These are phyloP conservation scores for Ploceus nigricollis DNA, from an alignment of 2,113 vertebrate genomes.

Conservation along the genomic window DNA sequence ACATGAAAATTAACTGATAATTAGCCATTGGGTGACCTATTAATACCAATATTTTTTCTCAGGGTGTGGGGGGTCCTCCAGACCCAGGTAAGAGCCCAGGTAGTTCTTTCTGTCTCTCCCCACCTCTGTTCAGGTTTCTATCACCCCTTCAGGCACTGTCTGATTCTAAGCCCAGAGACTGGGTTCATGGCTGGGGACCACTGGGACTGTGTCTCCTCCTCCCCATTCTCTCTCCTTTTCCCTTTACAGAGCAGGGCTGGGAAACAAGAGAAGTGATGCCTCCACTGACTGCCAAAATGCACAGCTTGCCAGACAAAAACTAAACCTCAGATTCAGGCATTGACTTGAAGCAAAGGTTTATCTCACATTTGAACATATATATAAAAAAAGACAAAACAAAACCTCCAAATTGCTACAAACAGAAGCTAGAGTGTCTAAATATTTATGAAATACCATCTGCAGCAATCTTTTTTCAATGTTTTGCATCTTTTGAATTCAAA, in stretches of 20 bases:
- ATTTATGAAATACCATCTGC: conserved; percentile 41
- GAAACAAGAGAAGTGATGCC: neutral
- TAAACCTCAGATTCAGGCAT: neutral
- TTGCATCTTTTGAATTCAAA: conserved; percentile 20
- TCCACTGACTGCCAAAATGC: neutral
- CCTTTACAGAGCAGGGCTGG: neutral
- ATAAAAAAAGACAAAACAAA: neutral
- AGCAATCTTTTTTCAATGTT: neutral
- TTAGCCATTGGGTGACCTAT: neutral
- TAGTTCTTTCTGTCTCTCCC: neutral
- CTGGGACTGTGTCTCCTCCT: neutral
- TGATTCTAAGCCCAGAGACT: neutral
- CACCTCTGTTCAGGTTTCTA: neutral
- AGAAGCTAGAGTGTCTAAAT: conserved; percentile 47
- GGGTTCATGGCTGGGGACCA: neutral
- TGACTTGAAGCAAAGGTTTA: conserved; percentile 16
- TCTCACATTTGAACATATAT: neutral
- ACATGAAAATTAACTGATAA: neutral
- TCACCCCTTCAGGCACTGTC: neutral
- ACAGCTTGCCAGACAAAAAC: neutral
- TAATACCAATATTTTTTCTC: neutral
- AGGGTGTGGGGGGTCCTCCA: neutral
- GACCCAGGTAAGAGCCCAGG: neutral
- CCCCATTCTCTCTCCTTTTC: neutral
- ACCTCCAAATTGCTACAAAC: neutral